Evolutionary conservation across 1,140 invertebrate genomes (phyloP), one percentile per base, ranked within the genome.

Genomic region (Contarinia nasturtii): DNA sequence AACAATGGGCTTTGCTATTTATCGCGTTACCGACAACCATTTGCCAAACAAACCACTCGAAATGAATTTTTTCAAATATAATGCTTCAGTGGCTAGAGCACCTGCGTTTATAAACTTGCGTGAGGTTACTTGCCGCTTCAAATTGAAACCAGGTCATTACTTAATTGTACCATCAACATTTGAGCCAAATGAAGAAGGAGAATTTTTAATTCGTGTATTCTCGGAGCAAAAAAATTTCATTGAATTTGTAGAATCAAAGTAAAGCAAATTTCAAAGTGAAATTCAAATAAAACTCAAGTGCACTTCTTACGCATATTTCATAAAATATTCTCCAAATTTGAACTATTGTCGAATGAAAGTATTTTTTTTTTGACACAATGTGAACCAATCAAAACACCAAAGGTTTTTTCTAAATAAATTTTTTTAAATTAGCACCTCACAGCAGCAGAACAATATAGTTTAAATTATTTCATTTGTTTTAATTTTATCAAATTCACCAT

Each of bases 101-200:
- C 88, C 89, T 7, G 83, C 91, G 10, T 98, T 98, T 63, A 95
- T 98, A 55, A 98, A 98, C 64, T 72, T 95, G 37, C 70, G 94
- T 42, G 94, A 98, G 73, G 86, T 98, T 0, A 62, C 58, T 27
- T 56, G 60, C 43, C 59, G 60, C 5, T 94, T 97, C 66, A 92
- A 91, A 63, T 72, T 98, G 44, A 82, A 86, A 14, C 90, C 89
- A 0, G 94, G 95, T 8, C 77, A 79, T 2, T 99, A 99, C 68
- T 86, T 89, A 52, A 93, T 99, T 55, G 83, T 99, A 44, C 95
- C 95, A 2, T 96, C 92, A n/a, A 98, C 95, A 8, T 99, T 96
- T 66, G 93, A 98, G 53, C 87, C 92, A 0, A 82, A 93, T 54
- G 82, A 96, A 55, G 90, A 96, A 60, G 95, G 88, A 48, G 90